Evolutionary conservation across 35 echinoderm and acorn worm genomes (phyloP).

Genomic region (Patiria miniata): DNA sequence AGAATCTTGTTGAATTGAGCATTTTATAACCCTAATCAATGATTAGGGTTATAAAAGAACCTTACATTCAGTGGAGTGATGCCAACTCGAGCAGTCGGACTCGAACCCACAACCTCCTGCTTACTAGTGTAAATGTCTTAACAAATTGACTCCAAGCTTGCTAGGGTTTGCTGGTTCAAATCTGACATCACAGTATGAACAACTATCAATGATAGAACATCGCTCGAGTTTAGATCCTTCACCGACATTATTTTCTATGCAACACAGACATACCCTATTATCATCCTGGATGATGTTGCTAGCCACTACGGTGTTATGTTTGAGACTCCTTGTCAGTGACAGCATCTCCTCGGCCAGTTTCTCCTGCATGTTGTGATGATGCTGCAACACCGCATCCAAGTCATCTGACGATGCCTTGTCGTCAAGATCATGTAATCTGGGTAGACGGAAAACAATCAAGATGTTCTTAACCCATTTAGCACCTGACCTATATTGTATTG

Average conservation of each 20-base stretch:
- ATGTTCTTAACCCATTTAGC: background rate
- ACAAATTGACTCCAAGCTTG: too few species aligned
- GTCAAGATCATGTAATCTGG: constrained; percentile 38
- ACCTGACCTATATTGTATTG: background rate
- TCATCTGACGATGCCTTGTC: constrained; percentile 67
- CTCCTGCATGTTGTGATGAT: constrained; percentile 94
- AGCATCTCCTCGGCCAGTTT: constrained; percentile 98
- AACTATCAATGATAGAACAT: too few species aligned
- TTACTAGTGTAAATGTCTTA: too few species aligned
- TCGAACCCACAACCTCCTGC: too few species aligned
- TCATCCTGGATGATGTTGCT: constrained; percentile 91
- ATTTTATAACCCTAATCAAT: too few species aligned
- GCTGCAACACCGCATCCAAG: constrained; percentile 80
- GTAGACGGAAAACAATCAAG: background rate
- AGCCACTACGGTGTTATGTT: constrained; percentile 89
- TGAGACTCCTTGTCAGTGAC: constrained; percentile 79
- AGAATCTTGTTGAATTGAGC: too few species aligned
- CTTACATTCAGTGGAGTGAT: too few species aligned
- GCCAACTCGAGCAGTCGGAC: too few species aligned
- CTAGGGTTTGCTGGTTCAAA: too few species aligned
- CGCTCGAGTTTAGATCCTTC: background rate
- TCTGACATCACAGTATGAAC: too few species aligned
- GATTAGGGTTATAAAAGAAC: too few species aligned
- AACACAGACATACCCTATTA: constrained; percentile 68
- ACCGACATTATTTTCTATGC: background rate